phyloP scores from a whole-genome alignment of 2,113 vertebrate genomes.

The Otis tarda region DNA sequence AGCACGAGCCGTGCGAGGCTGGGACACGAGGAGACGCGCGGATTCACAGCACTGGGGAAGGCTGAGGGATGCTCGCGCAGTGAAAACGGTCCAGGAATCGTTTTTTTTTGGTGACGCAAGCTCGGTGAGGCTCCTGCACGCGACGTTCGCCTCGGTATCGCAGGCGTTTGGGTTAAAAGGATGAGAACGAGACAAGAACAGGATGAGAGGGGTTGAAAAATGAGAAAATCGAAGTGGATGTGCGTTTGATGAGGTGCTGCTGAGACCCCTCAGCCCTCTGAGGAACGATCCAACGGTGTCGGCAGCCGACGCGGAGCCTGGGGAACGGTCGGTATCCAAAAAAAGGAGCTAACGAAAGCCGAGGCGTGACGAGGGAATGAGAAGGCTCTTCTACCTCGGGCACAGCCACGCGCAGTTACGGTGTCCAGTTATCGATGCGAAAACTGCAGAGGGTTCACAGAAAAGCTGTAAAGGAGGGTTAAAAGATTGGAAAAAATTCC shows the following conservation, averaged over 20 bases:
- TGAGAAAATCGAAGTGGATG: not conserved
- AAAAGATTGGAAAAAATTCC: not conserved
- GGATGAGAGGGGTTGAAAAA: not conserved
- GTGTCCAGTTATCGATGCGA: not conserved
- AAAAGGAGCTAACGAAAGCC: not conserved
- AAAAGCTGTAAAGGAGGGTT: not conserved
- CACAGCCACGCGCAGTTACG: not conserved
- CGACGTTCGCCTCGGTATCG: fast-evolving
- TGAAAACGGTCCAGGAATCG: fast-evolving
- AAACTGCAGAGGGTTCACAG: not conserved
- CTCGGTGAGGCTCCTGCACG: fast-evolving
- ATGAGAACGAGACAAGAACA: not conserved
- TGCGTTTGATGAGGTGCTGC: not conserved
- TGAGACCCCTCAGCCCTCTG: not conserved
- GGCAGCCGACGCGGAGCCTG: fast-evolving
- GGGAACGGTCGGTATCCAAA: fast-evolving
- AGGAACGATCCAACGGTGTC: fast-evolving
- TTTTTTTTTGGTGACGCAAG: too few relatives aligned
- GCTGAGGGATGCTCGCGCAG: not conserved
- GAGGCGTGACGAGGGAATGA: not conserved
- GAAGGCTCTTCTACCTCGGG: not conserved
- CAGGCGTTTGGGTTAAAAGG: not conserved
- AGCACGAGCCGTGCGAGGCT: not conserved
- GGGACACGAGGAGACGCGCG: not conserved
- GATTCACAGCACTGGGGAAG: not conserved